These are phyloP conservation scores for Nipponia nippon DNA, from an alignment of 2,113 vertebrate genomes.

Conservation along the genomic window DNA sequence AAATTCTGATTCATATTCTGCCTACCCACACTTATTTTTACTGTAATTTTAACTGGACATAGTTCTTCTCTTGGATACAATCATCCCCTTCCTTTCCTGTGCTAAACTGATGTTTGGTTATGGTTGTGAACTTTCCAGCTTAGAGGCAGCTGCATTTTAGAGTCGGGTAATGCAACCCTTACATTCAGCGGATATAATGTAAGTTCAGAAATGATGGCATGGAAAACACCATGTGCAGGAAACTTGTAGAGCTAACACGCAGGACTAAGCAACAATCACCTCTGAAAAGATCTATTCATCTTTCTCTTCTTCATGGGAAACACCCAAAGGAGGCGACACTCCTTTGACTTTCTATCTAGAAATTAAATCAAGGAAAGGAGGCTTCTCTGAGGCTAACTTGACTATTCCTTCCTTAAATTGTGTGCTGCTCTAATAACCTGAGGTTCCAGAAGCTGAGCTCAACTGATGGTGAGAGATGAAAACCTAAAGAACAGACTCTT, in stretches of 20 bases:
- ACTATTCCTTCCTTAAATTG: background rate
- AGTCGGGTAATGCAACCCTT: background rate
- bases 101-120: background rate
- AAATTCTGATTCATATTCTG: constrained; percentile 53
- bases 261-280: background rate
- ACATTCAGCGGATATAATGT: background rate
- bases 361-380: background rate
- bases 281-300: background rate
- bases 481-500: background rate
- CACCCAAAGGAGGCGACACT: background rate
- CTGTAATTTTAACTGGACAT: constrained; percentile 20
- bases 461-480: background rate
- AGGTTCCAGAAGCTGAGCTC: background rate
- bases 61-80: constrained; percentile 1
- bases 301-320: background rate
- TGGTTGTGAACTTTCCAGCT: background rate
- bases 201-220: background rate
- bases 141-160: background rate
- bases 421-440: fast-evolving
- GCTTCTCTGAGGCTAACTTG: background rate
- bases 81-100: background rate
- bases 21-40: constrained; percentile 43
- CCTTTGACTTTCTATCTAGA: background rate
- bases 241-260: background rate
- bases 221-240: background rate